A percentile compares a stretch with the other conserved stretches of the same genome.
These are phyloP conservation scores for Drosophila anomalipes DNA, from an alignment of 2,888 invertebrate species.

Conservation along the genomic window DNA sequence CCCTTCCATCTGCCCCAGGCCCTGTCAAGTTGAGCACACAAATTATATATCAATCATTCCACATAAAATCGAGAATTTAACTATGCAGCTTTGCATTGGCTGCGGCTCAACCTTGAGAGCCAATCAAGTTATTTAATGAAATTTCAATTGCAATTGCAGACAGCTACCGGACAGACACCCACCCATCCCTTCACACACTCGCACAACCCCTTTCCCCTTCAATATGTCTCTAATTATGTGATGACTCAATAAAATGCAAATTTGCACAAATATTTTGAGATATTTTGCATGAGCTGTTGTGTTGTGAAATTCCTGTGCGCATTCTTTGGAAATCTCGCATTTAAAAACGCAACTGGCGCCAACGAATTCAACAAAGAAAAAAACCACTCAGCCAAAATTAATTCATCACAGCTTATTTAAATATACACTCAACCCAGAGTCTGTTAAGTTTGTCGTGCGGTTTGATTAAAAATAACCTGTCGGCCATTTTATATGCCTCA, in stretches of 20 bases:
- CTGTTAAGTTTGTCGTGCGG: background rate
- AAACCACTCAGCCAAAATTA: slow-evolving; percentile 23
- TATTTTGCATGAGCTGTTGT: slow-evolving; percentile 25
- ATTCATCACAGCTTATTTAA: slow-evolving; percentile 31
- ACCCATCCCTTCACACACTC: no score
- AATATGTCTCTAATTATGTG: slow-evolving; percentile 13
- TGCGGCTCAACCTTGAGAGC: slow-evolving; percentile 25
- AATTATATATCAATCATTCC: slow-evolving; percentile 73
- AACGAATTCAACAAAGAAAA: slow-evolving; percentile 26
- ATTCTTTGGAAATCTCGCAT: slow-evolving; percentile 71
- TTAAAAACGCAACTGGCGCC: slow-evolving; percentile 63
- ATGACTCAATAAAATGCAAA: slow-evolving; percentile 62
- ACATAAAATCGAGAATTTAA: slow-evolving; percentile 41
- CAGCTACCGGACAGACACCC: slow-evolving; percentile 12
- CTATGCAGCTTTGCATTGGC: slow-evolving; percentile 18
- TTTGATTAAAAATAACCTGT: background rate
- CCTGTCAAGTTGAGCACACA: slow-evolving; percentile 23
- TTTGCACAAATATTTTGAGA: slow-evolving; percentile 35
- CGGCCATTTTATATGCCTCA: background rate
- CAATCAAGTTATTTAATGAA: slow-evolving; percentile 32
- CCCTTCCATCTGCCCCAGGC: background rate
- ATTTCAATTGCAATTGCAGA: slow-evolving; percentile 38
- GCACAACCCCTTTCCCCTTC: background rate
- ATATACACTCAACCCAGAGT: slow-evolving; percentile 1
- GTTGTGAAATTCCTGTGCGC: slow-evolving; percentile 64